Conservation (phyloP, 2,113 vertebrate genomes). For the Maccullochella peelii region DNA sequence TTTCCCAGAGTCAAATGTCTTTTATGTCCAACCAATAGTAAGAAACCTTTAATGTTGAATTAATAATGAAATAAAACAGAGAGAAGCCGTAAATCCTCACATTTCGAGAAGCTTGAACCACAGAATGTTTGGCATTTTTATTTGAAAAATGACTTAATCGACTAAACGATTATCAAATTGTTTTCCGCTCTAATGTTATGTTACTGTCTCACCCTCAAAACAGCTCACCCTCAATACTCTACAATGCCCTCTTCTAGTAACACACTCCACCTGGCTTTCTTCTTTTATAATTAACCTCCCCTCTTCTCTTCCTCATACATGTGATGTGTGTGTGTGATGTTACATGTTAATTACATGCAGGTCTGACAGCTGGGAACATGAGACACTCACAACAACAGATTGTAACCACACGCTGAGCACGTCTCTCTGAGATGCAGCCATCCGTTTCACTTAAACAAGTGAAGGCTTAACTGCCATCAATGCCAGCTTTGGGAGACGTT, state of each 20-base stretch:
- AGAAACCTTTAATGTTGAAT: neutral
- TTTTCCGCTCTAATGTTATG: too few relatives aligned
- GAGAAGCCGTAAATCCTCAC: neutral
- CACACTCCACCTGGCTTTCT: neutral
- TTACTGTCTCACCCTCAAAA: neutral
- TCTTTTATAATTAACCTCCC: neutral
- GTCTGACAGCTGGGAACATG: neutral
- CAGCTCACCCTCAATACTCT: neutral
- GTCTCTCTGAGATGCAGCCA: constrained; percentile 30
- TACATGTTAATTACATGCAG: neutral
- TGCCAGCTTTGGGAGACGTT: constrained; percentile 72
- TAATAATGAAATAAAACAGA: neutral
- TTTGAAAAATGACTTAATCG: too few relatives aligned
- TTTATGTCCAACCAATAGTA: neutral
- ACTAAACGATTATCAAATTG: too few relatives aligned
- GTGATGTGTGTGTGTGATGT: neutral
- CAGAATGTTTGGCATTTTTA: neutral
- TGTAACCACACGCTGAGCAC: constrained; percentile 1
- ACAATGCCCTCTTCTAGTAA: neutral
- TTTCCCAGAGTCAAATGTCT: neutral
- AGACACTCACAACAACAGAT: constrained; percentile 20
- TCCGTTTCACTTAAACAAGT: constrained; percentile 75
- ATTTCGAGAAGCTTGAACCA: neutral
- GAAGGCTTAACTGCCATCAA: constrained; percentile 66
- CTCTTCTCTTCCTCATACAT: neutral